Evolutionary conservation across 2,888 invertebrate genomes (phyloP).

Genomic region (Ischnura elegans): DNA sequence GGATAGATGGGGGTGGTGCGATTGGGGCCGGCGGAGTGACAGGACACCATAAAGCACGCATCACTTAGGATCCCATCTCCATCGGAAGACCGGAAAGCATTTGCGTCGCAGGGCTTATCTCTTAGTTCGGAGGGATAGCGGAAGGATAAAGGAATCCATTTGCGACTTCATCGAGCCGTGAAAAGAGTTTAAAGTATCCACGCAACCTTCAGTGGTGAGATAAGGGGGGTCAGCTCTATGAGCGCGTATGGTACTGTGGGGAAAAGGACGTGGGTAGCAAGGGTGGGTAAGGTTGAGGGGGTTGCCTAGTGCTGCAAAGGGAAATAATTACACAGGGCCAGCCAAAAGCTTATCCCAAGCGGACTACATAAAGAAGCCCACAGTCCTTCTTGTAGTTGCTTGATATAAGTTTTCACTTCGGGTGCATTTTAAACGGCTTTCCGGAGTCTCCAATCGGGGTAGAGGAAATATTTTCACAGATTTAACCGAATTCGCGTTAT

Average conservation of each 20-base stretch:
- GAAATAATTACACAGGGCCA: too few relatives aligned
- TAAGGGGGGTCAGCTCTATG: not conserved
- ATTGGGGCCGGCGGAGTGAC: conserved; percentile 3
- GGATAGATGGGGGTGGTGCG: not conserved
- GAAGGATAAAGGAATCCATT: conserved; percentile 53
- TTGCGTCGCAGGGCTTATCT: not conserved
- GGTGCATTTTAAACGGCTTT: too few relatives aligned
- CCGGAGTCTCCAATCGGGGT: too few relatives aligned
- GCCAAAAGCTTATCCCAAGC: too few relatives aligned
- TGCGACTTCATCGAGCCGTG: conserved; percentile 54
- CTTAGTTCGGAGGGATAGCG: not conserved
- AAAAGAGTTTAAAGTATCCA: conserved; percentile 57
- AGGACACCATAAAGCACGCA: conserved; percentile 61
- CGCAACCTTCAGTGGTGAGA: not conserved
- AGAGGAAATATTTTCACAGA: too few relatives aligned
- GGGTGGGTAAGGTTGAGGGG: too few relatives aligned
- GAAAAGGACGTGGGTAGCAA: not conserved
- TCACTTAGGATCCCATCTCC: conserved; percentile 64
- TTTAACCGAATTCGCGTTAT: too few relatives aligned
- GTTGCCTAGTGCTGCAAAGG: too few relatives aligned
- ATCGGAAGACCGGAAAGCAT: not conserved
- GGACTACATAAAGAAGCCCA: too few relatives aligned
- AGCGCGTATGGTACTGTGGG: not conserved
- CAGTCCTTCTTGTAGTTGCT: too few relatives aligned
- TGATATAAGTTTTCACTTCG: too few relatives aligned